Base-by-base conservation (phyloP, 37 sponge, comb jelly and placozoan species). In the Mnemiopsis leidyi region DNA sequence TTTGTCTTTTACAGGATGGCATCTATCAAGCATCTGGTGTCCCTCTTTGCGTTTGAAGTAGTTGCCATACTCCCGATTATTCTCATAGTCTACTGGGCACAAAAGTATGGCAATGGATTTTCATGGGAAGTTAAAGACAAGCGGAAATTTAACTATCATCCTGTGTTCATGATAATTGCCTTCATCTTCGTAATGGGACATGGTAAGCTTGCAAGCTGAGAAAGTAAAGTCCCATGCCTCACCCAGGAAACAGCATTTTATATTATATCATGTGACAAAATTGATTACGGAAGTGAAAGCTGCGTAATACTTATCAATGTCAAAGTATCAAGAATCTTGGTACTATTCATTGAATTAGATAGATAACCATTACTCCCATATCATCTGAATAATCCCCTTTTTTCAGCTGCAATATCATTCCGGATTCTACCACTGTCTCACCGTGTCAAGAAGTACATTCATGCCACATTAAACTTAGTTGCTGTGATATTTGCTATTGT, bases 81-180 rank as follows among this genome's bases (percentile, higher is more conserved):
- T 79, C 36, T 79, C 2, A 29, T 79, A 33, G 32, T 79, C 82
- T 79, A 79, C 36, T 79, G 82, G 82, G 38, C 38, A 31, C 37
- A 79, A 29, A 31, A 79, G 21, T 79, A 33, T 31, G 82, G 30
- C 21, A 36, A 36, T 9, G 82, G 82, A 32, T 36, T 79, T 16
- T 36, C 35, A 32, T 79, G 82, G 82, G 36, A 28, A 28, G 21
- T 20, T 3, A 32, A 32, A 29, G 32, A 23, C 82, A 79, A 35
- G 21, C 38, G 2, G 2, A 79, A 79, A 29, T 79, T 79, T 23
- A 79, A 79, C 36, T 79, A 79, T 32, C 82, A 79, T 35, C 82
- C 82, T 7, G 37, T 79, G 7, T 35, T 79, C 38, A 79, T 79
- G 82, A 79, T 79, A 33, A 79, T 79, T 35, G 82, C 82, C 21